phyloP scores from a whole-genome alignment of 2,797 vertebrate genomes.

The Sebastes matsubarae region DNA sequence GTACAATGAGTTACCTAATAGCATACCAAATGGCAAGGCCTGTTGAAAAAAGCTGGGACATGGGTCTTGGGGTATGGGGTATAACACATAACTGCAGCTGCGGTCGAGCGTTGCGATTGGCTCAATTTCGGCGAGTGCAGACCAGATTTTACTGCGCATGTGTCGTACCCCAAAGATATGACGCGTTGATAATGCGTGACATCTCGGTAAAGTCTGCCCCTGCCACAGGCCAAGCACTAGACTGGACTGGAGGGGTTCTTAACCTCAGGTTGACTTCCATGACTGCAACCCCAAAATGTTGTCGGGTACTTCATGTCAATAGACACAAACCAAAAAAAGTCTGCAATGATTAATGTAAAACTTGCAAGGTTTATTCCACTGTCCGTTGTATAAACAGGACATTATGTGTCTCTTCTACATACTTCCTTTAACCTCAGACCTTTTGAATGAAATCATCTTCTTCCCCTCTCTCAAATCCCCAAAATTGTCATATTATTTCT shows the following conservation, averaged over 20 bases:
- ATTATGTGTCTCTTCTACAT: not conserved
- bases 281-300: not conserved
- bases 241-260: too few relatives aligned
- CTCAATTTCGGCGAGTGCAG: too few relatives aligned
- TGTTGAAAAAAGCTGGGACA: fast-evolving
- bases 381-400: not conserved
- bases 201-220: too few relatives aligned
- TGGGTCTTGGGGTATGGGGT: too few relatives aligned
- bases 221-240: too few relatives aligned
- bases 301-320: not conserved
- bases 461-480: slow-evolving; percentile 24
- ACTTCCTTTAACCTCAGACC: slow-evolving; percentile 12
- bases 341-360: not conserved
- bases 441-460: slow-evolving; percentile 19
- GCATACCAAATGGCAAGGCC: too few relatives aligned
- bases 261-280: not conserved
- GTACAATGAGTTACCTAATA: too few relatives aligned
- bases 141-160: too few relatives aligned
- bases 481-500: slow-evolving; percentile 21
- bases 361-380: not conserved
- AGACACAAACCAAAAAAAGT: not conserved
- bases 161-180: too few relatives aligned
- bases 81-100: too few relatives aligned
- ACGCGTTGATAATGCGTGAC: fast-evolving
- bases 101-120: too few relatives aligned